Base-by-base conservation (phyloP, 2,888 invertebrate genomes). In the Chrysolina oricalcia region DNA sequence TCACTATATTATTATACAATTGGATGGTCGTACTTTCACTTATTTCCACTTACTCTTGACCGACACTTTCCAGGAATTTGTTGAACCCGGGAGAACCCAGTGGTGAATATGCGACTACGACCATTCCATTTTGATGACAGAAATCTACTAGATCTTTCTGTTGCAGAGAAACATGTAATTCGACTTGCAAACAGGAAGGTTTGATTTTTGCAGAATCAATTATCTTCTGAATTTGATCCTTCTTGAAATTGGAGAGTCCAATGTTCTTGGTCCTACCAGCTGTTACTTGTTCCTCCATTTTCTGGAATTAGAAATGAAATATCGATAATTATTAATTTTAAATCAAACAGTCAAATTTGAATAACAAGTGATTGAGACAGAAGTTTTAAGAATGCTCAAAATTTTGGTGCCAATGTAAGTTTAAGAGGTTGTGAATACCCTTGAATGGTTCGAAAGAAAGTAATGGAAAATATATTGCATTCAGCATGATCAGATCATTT, bases 211-310 rank as follows among this genome's bases (percentile, higher is more conserved):
- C 91, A 27, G 88, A 89, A 41, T 90, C 89, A 41, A 93, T 85
- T 69, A 96, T 87, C 68, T 92, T 90, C 71, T 90, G 89, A 75
- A 96, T 90, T 88, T 97, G 97, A 23, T 90, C 89, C 46, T 89
- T 89, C 85, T 93, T 95, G 85, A 95, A 93, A 86, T 97, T 97
- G 0, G 96, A 96, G 5, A 97, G 87, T 0, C 97, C 97, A 83
- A 97, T 94, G 21, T 94, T 92, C 81, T 92, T 94, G 0, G 93
- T 90, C 15, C 92, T 89, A 0, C 95, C 95, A 0, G 89, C 89
- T 23, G 91, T 89, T 43, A 93, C 93, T 82, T 93, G 90, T 74
- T 91, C 90, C 80, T 93, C 91, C 89, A 94, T 89, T 79, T 90
- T 91, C 91, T 93, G 87, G 13, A 73, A 73, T 27, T 19, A 19